Evolutionary conservation across 1,140 invertebrate species (phyloP).

Genomic region (Hestina assimilis): DNA sequence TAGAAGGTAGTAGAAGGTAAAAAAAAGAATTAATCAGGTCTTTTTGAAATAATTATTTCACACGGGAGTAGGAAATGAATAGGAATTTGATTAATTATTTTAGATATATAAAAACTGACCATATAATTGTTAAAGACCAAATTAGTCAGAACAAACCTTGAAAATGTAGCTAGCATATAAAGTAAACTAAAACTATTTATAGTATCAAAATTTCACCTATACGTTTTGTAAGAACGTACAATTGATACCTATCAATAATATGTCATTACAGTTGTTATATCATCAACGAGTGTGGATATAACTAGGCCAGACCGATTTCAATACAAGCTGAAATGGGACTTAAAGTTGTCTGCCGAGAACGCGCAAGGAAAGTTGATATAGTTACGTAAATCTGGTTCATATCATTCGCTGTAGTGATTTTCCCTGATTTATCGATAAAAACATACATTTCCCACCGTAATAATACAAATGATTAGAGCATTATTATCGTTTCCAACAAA

Average conservation of each 20-base stretch:
- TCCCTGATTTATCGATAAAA: slow-evolving; percentile 48
- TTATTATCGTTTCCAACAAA: slow-evolving; percentile 34
- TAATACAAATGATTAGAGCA: slow-evolving; percentile 48
- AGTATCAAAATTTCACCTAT: too few species aligned
- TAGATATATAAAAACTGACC: too few species aligned
- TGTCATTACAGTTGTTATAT: slow-evolving; percentile 8
- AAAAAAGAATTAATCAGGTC: too few species aligned
- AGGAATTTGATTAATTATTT: too few species aligned
- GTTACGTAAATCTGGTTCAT: slow-evolving; percentile 63
- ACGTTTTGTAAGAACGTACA: too few species aligned
- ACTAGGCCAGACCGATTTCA: slow-evolving; percentile 16
- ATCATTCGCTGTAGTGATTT: slow-evolving; percentile 33
- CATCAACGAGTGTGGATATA: background rate
- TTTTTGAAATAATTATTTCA: too few species aligned
- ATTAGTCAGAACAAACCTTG: too few species aligned
- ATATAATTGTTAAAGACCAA: too few species aligned
- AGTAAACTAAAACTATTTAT: background rate
- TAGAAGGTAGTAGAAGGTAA: too few species aligned
- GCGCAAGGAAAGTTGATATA: slow-evolving; percentile 44
- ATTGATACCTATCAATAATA: too few species aligned
- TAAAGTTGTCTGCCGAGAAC: slow-evolving; percentile 7
- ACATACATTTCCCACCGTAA: slow-evolving; percentile 49
- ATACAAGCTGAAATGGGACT: slow-evolving; percentile 24
- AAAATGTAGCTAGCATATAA: too few species aligned
- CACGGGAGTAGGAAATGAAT: too few species aligned